Evolutionary conservation across 2,797 vertebrate genomes (phyloP), one percentile per base, ranked within the genome.

Genomic region (Sebastes diaconus): DNA sequence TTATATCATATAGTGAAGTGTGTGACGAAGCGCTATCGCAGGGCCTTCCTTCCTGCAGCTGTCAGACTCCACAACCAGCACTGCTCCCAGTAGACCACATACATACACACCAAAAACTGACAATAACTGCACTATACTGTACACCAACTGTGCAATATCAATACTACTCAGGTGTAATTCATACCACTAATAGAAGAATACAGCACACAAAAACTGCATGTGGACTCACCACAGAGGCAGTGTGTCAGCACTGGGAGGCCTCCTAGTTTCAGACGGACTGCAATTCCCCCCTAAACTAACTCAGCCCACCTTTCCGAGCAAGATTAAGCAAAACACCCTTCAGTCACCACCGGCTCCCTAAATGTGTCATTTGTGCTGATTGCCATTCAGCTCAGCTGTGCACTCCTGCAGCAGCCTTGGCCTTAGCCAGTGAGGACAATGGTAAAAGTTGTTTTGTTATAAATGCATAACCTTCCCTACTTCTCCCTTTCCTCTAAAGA

Each of bases 331-430:
- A 59, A 61, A 73, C 22, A 67, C 32, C 27, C 71, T 59, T 76
- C 79, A 77, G 64, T 86, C 83, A 66, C 34, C 46, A 70, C 42
- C 46, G 69, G 42, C 29, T 82, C 29, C 64, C 4, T 52, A n/a
- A 39, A 75, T 68, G 13, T 32, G 18, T 66, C 59, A 73, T 66
- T 73, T 71, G 29, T 73, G 22, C 29, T 20, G 24, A 78, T 39
- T 68, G 6, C 14, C 63, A 30, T 72, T 69, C 18, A 68, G 3
- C 20, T 74, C 12, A 50, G 22, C 5, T 27, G 12, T 24, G 11
- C 32, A 16, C 12, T 71, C 12, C 27, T 20, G 65, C n/a, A 70
- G 80, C 64, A 34, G 61, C 58, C 2, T 25, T 58, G 27, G 22
- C 14, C 3, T 32, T 8, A 42, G 30, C 59, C 36, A 64, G 16